Percentiles rank a stretch among this genome's conserved stretches.
These are phyloP conservation scores for Drosophila sordidula DNA, from an alignment of 2,888 invertebrate genomes.

Conservation along the genomic window DNA sequence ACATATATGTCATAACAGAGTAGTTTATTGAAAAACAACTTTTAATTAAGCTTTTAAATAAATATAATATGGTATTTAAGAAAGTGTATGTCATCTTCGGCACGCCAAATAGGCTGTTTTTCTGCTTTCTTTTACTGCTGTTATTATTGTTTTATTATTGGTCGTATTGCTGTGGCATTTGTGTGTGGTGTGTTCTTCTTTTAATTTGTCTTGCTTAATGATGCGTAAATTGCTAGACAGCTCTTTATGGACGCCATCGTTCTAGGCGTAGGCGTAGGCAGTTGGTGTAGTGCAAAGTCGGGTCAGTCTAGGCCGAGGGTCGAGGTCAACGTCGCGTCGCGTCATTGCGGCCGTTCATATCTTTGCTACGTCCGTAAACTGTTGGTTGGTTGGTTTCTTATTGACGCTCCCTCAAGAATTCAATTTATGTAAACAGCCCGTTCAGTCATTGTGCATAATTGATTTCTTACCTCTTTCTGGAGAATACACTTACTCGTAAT, in stretches of 20 bases:
- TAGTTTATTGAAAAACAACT: too few species aligned
- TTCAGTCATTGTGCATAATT: conserved; percentile 62
- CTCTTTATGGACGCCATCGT: conserved; percentile 41
- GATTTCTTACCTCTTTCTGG: conserved; percentile 71
- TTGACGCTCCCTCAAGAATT: conserved; percentile 16
- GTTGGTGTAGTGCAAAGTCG: conserved; percentile 6
- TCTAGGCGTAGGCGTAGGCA: conserved; percentile 43
- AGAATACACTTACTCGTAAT: conserved; percentile 56
- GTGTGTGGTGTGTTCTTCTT: conserved; percentile 32
- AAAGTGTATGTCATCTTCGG: conserved; percentile 1
- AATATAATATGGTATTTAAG: not conserved
- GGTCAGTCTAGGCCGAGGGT: conserved; percentile 46
- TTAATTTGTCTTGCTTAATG: conserved; percentile 69
- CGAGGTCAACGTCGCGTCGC: conserved; percentile 62
- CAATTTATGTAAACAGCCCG: conserved; percentile 36
- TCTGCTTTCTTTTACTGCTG: conserved; percentile 20
- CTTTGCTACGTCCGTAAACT: conserved; percentile 3
- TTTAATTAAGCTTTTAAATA: too few species aligned
- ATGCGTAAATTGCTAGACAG: conserved; percentile 70
- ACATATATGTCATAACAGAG: too few species aligned
- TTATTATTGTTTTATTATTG: conserved; percentile 63
- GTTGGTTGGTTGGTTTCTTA: not conserved
- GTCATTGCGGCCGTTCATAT: conserved; percentile 28
- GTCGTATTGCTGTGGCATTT: conserved; percentile 35
- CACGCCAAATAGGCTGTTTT: not conserved